Conservation (phyloP, 2,888 invertebrate genomes). For the Selenia dentaria region DNA sequence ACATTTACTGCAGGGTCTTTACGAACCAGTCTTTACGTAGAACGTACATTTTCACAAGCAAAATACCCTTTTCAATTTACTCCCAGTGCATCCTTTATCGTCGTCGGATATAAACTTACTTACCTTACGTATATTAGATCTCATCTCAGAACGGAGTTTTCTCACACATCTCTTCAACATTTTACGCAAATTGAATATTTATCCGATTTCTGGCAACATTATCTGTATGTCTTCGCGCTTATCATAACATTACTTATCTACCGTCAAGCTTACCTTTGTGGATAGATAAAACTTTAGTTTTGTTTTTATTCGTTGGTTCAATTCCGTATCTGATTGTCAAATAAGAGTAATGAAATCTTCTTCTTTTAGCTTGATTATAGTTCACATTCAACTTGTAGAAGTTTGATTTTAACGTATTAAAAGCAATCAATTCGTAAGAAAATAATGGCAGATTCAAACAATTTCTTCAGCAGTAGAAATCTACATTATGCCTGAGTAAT, state of each 20-base stretch:
- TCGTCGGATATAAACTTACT: conserved; percentile 43
- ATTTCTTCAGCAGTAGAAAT: too few species aligned
- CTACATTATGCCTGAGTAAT: too few species aligned
- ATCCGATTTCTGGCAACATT: conserved; percentile 15
- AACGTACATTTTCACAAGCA: conserved; percentile 24
- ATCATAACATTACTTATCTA: conserved; percentile 2
- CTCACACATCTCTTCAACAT: conserved; percentile 35
- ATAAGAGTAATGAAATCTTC: too few species aligned
- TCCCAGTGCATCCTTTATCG: conserved; percentile 37
- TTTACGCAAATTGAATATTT: conserved; percentile 30
- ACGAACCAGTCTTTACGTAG: conserved; percentile 8
- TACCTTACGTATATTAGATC: conserved; percentile 41
- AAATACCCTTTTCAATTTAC: conserved; percentile 46
- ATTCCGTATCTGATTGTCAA: too few species aligned
- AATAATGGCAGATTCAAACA: too few species aligned
- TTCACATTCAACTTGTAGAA: too few species aligned
- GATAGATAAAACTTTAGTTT: too few species aligned
- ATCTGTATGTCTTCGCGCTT: not conserved
- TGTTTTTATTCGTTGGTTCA: too few species aligned
- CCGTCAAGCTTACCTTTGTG: too few species aligned
- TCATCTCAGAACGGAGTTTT: conserved; percentile 34
- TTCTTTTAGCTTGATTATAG: too few species aligned
- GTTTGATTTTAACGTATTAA: too few species aligned
- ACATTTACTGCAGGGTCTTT: conserved; percentile 10
- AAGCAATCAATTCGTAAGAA: too few species aligned